These are phyloP conservation scores for Pelodytes ibericus DNA, from an alignment of 2,797 vertebrate species.

Conservation along the genomic window DNA sequence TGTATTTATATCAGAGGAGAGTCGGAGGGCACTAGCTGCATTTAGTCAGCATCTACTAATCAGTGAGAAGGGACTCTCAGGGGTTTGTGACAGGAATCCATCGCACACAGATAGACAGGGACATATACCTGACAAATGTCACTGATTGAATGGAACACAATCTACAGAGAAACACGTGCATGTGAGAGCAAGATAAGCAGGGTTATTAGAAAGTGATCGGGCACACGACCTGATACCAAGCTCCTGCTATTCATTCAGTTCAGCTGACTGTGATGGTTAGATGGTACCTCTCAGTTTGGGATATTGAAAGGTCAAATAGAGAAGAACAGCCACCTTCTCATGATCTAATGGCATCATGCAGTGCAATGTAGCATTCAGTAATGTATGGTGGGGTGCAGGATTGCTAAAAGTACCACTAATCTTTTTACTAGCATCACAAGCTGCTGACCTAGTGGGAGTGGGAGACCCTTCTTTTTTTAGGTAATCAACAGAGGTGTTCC, in stretches of 20 bases:
- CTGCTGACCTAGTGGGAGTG: too few relatives aligned
- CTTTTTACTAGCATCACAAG: too few relatives aligned
- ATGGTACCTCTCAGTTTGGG: not conserved
- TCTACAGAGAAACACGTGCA: not conserved
- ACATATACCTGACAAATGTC: not conserved
- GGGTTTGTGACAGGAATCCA: not conserved
- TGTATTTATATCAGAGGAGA: not conserved
- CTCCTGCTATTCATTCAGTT: not conserved
- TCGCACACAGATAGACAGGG: not conserved
- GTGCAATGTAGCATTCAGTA: too few relatives aligned
- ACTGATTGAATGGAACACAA: not conserved
- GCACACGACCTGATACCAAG: not conserved
- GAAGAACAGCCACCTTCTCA: too few relatives aligned
- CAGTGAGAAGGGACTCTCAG: not conserved
- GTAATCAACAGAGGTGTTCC: too few relatives aligned
- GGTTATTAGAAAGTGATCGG: slow-evolving; percentile 11
- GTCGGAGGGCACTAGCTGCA: not conserved
- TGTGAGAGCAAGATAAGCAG: slow-evolving; percentile 17
- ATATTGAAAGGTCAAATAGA: not conserved
- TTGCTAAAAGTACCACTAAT: too few relatives aligned
- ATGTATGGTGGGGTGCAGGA: too few relatives aligned
- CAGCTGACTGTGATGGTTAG: not conserved
- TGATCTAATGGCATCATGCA: too few relatives aligned
- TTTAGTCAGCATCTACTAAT: not conserved
- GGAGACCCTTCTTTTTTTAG: too few relatives aligned